These are phyloP conservation scores for Hemaris fuciformis DNA, from an alignment of 2,888 invertebrate species.

Conservation along the genomic window DNA sequence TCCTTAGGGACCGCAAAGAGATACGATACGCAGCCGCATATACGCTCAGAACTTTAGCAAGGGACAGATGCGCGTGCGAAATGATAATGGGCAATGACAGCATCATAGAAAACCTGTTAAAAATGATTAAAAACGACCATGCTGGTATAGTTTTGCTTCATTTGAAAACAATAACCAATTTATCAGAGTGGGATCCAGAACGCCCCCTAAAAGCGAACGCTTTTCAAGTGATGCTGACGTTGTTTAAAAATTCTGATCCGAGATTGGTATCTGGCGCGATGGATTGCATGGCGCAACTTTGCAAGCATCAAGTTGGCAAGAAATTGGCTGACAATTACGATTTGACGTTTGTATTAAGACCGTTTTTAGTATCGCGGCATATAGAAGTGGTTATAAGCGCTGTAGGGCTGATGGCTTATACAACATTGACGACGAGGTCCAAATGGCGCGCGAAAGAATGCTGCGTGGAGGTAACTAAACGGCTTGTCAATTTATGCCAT, in stretches of 20 bases:
- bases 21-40: conserved; percentile 65
- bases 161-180: conserved; percentile 53
- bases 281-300: conserved; percentile 65
- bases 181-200: conserved; percentile 61
- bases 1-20: conserved; percentile 61
- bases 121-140: conserved; percentile 64
- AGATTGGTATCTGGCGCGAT: conserved; percentile 55
- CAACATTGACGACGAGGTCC: conserved; percentile 61
- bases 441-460: conserved; percentile 70
- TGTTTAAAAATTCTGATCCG: conserved; percentile 47
- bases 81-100: conserved; percentile 43
- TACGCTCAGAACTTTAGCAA: conserved; percentile 52
- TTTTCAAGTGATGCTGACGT: conserved; percentile 55
- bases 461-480: conserved; percentile 44
- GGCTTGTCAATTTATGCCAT: conserved; percentile 46
- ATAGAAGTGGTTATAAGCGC: conserved; percentile 55
- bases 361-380: conserved; percentile 35
- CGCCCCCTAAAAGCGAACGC: conserved; percentile 58
- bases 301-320: conserved; percentile 63
- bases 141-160: conserved; percentile 58
- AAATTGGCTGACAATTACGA: conserved; percentile 61
- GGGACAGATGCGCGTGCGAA: conserved; percentile 53
- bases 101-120: conserved; percentile 58
- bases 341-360: conserved; percentile 43
- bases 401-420: conserved; percentile 54